Base-by-base conservation (phyloP, 2,797 vertebrate genomes). In the Microctenopoma steveboyesi region DNA sequence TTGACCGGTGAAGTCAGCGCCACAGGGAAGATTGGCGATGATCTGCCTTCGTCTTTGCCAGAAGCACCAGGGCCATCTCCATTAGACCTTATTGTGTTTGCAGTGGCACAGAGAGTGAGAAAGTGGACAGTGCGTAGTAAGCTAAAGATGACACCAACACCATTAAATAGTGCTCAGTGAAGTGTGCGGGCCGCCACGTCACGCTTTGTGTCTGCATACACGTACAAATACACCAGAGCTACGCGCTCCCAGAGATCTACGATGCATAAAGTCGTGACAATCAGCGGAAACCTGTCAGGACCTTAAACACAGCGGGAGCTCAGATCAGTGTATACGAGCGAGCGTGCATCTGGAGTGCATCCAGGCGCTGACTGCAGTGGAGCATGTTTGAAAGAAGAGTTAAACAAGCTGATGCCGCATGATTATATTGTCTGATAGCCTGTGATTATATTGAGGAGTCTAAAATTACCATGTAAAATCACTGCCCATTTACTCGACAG, bases 101-200 rank as follows among this genome's bases (percentile, higher is more conserved):
- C 73, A 64, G 74, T 27, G 65, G 65, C 37, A 45, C 72, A 55
- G 69, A 63, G 69, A 75, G 72, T 4, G 69, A 79, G 42, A 56
- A 79, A 62, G 69, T 12, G 39, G 59, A 72, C 68, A 52, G 86
- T 48, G 74, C 78, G 79, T 71, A 50, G 82, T 74, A 82, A 83
- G 89, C 80, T 79, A 49, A 65, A 67, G 81, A 84, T 84, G 78
- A 90, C 81, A 84, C 78, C 70, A 40, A 1, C 78, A 59, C 79
- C 76, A 66, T 82, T 76, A 84, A 84, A 82, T 86, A 83, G 87
- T 76, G 84, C 66, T 79, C 80, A 71, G 79, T 49, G 79, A 85
- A 75, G 85, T 88, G 89, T 88, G 85, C 5, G 60, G 63, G 46
- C 63, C 64, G 8, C 51, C 65, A 74, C 13, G 56, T 83, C 74